Evolutionary conservation across 2,797 vertebrate genomes (phyloP).

Genomic region (Decapterus maruadsi): DNA sequence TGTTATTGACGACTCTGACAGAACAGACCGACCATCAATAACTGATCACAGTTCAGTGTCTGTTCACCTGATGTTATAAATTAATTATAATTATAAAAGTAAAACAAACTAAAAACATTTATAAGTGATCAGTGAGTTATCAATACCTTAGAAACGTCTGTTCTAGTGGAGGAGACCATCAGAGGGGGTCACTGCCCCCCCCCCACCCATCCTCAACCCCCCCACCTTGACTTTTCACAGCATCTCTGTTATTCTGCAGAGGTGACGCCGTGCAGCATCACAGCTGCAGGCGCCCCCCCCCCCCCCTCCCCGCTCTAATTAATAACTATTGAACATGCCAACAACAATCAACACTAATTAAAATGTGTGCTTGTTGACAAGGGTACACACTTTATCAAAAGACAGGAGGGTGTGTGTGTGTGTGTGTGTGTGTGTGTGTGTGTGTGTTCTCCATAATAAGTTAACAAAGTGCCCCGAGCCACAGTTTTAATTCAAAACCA

Average conservation of each 20-base stretch:
- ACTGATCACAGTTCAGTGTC: too few relatives aligned
- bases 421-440: conserved; percentile 55
- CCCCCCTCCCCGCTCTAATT: conserved; percentile 88
- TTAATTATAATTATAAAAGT: too few relatives aligned
- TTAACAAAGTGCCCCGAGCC: conserved; percentile 87
- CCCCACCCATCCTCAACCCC: neutral
- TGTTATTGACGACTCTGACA: too few relatives aligned
- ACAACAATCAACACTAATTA: conserved; percentile 96
- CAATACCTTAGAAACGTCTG: neutral
- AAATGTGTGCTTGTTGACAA: conserved; percentile 92
- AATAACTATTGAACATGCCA: conserved; percentile 93
- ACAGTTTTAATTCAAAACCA: conserved; percentile 81
- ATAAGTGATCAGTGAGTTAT: neutral
- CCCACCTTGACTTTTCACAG: conserved; percentile 55
- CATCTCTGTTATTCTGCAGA: conserved; percentile 70
- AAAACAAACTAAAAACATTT: too few relatives aligned
- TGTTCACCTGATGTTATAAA: too few relatives aligned
- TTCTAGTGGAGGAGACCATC: conserved; percentile 46
- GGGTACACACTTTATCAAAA: conserved; percentile 83
- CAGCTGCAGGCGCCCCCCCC: too few relatives aligned
- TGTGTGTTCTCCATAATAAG: conserved; percentile 90
- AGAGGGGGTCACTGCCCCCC: conserved; percentile 23
- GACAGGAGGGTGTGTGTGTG: conserved; percentile 40
- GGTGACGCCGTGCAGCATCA: conserved; percentile 76
- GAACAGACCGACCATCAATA: too few relatives aligned